Percentiles rank a stretch among this genome's conserved stretches.
Conservation (phyloP, 1,140 invertebrate species). For the Diuraphis noxia region DNA sequence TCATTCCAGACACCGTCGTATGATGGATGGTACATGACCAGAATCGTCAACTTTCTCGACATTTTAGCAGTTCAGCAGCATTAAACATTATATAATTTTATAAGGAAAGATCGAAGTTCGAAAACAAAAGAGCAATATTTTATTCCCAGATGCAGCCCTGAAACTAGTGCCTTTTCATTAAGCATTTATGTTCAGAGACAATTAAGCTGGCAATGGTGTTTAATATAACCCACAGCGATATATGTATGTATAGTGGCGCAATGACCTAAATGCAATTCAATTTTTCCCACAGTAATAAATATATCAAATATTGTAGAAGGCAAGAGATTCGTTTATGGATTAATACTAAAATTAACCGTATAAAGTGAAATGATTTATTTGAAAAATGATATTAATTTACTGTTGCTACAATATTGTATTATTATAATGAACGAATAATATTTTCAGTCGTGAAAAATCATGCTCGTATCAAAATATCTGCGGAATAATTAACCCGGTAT, state of each 20-base stretch:
- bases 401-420: background rate
- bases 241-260: background rate
- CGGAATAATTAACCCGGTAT: background rate
- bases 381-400: background rate
- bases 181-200: slow-evolving; percentile 4
- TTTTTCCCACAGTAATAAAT: slow-evolving; percentile 2
- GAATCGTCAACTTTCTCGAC: background rate
- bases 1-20: background rate
- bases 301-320: background rate
- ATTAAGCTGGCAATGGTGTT: slow-evolving; percentile 9
- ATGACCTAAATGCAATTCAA: slow-evolving; percentile 28
- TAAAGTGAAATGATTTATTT: background rate
- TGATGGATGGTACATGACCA: background rate
- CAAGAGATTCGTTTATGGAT: background rate
- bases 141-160: slow-evolving; percentile 10
- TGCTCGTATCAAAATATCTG: background rate
- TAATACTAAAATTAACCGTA: background rate
- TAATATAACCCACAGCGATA: background rate
- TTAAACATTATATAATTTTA: background rate
- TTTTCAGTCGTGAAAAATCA: background rate
- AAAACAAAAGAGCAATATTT: slow-evolving; percentile 39
- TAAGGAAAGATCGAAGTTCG: slow-evolving; percentile 4
- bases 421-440: background rate
- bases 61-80: background rate
- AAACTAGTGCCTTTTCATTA: slow-evolving; percentile 27